A percentile compares a stretch with the other conserved stretches of the same genome.
Conservation (phyloP, 2,888 invertebrate species). For the Rutpela maculata region DNA sequence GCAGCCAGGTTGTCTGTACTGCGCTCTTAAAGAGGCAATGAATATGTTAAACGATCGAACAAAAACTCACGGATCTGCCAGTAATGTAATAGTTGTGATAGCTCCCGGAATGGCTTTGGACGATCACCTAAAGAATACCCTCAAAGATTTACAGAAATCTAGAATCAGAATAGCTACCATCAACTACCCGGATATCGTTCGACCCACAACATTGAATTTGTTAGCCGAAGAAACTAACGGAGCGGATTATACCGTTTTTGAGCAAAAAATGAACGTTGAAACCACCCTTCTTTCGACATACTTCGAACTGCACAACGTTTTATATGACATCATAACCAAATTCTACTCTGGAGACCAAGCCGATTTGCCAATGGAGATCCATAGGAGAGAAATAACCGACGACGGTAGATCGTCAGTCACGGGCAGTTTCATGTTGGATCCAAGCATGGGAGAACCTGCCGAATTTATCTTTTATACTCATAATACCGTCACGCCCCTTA, state of each 20-base stretch:
- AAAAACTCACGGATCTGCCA: constrained; percentile 73
- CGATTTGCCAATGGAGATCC: constrained; percentile 76
- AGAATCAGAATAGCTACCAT: constrained; percentile 76
- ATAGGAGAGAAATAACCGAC: constrained; percentile 74
- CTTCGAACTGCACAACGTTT: constrained; percentile 75
- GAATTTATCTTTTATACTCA: constrained; percentile 76
- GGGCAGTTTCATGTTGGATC: constrained; percentile 77
- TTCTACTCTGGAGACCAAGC: constrained; percentile 74
- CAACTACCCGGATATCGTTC: constrained; percentile 75
- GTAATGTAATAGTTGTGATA: constrained; percentile 76
- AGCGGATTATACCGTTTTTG: constrained; percentile 75
- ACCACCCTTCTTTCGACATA: constrained; percentile 76
- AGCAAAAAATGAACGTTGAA: constrained; percentile 76
- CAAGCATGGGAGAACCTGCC: constrained; percentile 75
- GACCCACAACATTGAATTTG: constrained; percentile 73
- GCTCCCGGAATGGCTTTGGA: constrained; percentile 76
- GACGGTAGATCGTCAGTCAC: constrained; percentile 75
- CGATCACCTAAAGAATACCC: constrained; percentile 71
- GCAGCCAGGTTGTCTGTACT: constrained; percentile 74
- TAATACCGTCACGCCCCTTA: constrained; percentile 75
- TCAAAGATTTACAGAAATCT: constrained; percentile 72
- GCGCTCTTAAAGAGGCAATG: constrained; percentile 72
- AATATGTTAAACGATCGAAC: constrained; percentile 75
- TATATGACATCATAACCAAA: constrained; percentile 73
- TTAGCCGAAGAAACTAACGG: constrained; percentile 74